Evolutionary conservation across 2,888 invertebrate species (phyloP), one percentile per base, ranked within the genome.

Genomic region (Hirtodrosophila trivittata): DNA sequence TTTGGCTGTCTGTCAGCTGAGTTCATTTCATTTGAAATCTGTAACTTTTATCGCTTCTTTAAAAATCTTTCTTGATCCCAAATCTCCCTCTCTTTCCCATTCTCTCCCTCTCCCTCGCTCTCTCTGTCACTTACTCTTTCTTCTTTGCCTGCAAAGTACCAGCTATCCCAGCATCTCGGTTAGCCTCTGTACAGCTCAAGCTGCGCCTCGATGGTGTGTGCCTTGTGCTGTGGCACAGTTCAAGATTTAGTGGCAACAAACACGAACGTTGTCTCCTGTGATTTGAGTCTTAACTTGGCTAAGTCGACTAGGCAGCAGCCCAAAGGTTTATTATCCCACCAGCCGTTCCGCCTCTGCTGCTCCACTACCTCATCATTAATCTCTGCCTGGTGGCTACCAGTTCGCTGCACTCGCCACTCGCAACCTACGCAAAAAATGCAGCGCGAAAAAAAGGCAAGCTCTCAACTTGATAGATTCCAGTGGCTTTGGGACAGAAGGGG

Each of bases 351-450:
- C 42, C 18, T 8, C 12, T n/a, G 18, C 18, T 10, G 9, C 21
- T 2, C 1, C 10, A 12, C 12, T 7, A 26, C 38, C 49, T 39
- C 39, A 49, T 45, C 76, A 77, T 77, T 83, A 83, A 77, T 77
- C 84, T 78, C 72, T 84, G 71, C 57, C 66, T 60, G 54, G 30
- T 54, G 58, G 82, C 85, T 80, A 81, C 80, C 80, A 77, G 85
- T 81, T 84, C 82, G 78, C 81, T 78, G 84, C 77, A 81, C 77
- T 80, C 74, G 21, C 50, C 33, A 12, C n/a, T n/a, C 25, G 41
- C 38, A 43, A 47, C 80, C 85, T 82, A 85, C 80, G 83, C 80
- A 75, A 81, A 81, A 80, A 86, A 83, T 83, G 84, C 86, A 83
- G 86, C 86, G 86, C 81, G 86, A 86, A 82, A 85, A 85, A 75